Conservation (phyloP, 2,888 invertebrate genomes). For the Campoletis raptor region DNA sequence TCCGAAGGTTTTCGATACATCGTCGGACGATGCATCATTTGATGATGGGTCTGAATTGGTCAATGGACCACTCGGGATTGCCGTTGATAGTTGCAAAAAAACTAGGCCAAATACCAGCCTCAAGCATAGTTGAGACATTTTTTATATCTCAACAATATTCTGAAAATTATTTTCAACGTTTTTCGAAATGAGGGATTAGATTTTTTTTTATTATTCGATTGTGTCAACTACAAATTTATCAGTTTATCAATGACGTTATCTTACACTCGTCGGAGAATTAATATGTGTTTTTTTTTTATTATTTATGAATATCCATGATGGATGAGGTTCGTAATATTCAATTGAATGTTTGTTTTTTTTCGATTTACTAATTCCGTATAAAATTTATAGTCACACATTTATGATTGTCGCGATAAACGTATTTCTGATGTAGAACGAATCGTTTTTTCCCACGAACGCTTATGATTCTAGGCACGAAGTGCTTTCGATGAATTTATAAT, state of each 20-base stretch:
- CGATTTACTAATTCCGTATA: neutral
- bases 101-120: conserved; percentile 45
- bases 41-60: neutral
- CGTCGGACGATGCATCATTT: neutral
- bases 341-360: neutral
- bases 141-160: conserved; percentile 15
- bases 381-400: neutral
- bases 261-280: neutral
- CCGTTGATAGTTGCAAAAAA: conserved; percentile 41
- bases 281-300: neutral
- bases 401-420: neutral
- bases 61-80: conserved; percentile 13
- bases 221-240: neutral
- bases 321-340: neutral
- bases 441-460: conserved; percentile 6
- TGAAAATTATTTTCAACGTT: conserved; percentile 16
- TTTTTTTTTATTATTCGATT: neutral
- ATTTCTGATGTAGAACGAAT: neutral
- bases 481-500: conserved; percentile 12
- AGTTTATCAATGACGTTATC: neutral
- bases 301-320: neutral
- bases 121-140: conserved; percentile 40
- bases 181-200: neutral
- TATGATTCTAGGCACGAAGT: conserved; percentile 16
- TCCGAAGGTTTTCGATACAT: conserved; percentile 51